Evolutionary conservation across 2,113 vertebrate genomes (phyloP).

Genomic region (Trichomycterus rosablanca): DNA sequence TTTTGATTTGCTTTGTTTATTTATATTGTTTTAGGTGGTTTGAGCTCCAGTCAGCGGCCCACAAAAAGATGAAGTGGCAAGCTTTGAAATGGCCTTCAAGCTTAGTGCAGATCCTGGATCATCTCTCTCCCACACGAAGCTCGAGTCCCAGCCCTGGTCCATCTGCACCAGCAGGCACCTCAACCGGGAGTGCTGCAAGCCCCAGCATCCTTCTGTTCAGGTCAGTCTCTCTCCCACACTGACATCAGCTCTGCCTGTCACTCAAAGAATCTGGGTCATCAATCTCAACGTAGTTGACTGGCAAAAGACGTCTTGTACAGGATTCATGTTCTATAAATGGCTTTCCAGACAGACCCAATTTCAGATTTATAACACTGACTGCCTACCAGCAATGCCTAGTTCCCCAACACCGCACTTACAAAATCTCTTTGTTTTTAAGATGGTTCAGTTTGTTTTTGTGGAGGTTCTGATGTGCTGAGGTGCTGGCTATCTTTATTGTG

Average conservation of each 20-base stretch:
- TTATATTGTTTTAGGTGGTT: conserved; percentile 37
- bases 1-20: background rate
- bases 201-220: conserved; percentile 60
- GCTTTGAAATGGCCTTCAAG: conserved; percentile 42
- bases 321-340: background rate
- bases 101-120: conserved; percentile 34
- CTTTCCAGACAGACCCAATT: background rate
- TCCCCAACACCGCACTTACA: no score
- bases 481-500: conserved; percentile 51
- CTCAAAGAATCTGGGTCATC: conserved; percentile 43
- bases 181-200: conserved; percentile 60
- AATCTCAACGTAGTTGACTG: conserved; percentile 39
- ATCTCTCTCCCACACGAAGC: conserved; percentile 45
- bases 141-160: conserved; percentile 47
- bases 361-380: no score
- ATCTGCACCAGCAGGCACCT: conserved; percentile 55
- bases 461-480: conserved; percentile 28
- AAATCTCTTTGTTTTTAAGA: no score
- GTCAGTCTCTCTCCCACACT: conserved; percentile 59
- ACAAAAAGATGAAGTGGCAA: conserved; percentile 36
- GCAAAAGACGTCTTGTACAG: conserved; percentile 19
- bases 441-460: conserved; percentile 33
- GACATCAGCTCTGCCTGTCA: conserved; percentile 50
- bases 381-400: no score
- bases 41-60: conserved; percentile 30